These are phyloP conservation scores for Tragelaphus imberbis DNA, from an alignment of 2,113 vertebrate species.

Conservation along the genomic window DNA sequence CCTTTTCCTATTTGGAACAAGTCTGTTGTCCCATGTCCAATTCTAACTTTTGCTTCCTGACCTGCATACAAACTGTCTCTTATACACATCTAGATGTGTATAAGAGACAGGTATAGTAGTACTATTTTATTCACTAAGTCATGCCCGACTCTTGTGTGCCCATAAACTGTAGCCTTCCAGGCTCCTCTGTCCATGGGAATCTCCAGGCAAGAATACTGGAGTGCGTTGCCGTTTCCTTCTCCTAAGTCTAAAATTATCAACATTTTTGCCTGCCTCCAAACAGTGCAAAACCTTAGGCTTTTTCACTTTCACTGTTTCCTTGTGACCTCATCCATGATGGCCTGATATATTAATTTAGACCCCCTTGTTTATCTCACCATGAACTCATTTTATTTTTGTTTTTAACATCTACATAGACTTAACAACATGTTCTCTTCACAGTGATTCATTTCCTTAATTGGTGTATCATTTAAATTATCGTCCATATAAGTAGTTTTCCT, in stretches of 20 bases:
- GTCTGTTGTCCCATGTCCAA: too few species aligned
- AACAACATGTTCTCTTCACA: not conserved
- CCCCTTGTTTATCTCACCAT: not conserved
- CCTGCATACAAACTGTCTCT: too few species aligned
- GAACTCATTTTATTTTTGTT: not conserved
- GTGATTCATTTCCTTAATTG: not conserved
- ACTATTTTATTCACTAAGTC: not conserved
- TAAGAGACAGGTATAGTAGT: too few species aligned
- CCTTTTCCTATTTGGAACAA: too few species aligned
- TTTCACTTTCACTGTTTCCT: not conserved
- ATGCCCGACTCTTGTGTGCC: rapidly evolving
- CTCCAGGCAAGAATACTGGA: not conserved
- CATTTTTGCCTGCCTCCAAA: not conserved
- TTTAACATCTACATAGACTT: not conserved
- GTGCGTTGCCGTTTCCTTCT: not conserved
- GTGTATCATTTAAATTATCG: not conserved
- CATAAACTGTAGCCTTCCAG: not conserved
- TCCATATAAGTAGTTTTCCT: not conserved
- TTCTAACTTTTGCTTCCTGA: too few species aligned
- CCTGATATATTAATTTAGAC: not conserved
- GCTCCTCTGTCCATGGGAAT: not conserved
- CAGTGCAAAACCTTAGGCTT: not conserved
- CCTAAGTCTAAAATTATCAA: not conserved
- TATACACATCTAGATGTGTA: too few species aligned
- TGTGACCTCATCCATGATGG: not conserved